Base-by-base conservation (phyloP, 2,797 vertebrate genomes). In the Smutsia temminckii region DNA sequence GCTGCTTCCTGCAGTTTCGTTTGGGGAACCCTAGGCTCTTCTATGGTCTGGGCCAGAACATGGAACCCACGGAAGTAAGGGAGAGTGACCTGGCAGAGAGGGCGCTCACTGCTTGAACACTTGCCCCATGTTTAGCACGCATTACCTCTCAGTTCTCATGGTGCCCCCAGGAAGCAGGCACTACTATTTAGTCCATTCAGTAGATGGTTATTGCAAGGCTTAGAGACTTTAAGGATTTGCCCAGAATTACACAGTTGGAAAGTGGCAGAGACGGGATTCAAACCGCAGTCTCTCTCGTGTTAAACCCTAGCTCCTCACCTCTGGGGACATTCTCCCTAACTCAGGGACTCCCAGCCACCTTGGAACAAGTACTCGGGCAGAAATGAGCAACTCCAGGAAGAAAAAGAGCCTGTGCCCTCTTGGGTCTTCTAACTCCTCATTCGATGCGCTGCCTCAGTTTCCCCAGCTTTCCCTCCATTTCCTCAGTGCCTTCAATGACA, bases 201-300 rank as follows among this genome's bases (percentile, higher is more conserved):
- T 1, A 86, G 57, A 49, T 32, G 59, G 46, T 20, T 21, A 9
- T 57, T 68, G 29, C 0, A 69, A 63, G 74, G 64, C 29, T 69
- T 29, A 80, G 8, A 8, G 14, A 16, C 13, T 16, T 49, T 34
- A 59, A 53, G 53, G 32, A 40, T 90, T 75, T 49, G 14, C 63
- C 74, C 80, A 77, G 42, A 80, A 78, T 75, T 20, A 17, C 51
- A 25, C 23, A 79, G 29, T 34, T 27, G 34, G 57, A 78, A 69
- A 68, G 13, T 14, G n/a, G 20, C 13, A 17, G 21, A 32, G 27
- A 68, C 0, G 37, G 23, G 32, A 42, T 20, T 81, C 55, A 9
- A 78, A 72, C 3, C 5, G 11, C 51, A 42, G 13, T 66, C n/a
- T 68, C 25, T 4, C 18, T 21, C 3, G 25, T 0, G 3, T 51